These are phyloP conservation scores for Pollachius pollachius DNA, from an alignment of 2,113 vertebrate genomes.

Conservation along the genomic window DNA sequence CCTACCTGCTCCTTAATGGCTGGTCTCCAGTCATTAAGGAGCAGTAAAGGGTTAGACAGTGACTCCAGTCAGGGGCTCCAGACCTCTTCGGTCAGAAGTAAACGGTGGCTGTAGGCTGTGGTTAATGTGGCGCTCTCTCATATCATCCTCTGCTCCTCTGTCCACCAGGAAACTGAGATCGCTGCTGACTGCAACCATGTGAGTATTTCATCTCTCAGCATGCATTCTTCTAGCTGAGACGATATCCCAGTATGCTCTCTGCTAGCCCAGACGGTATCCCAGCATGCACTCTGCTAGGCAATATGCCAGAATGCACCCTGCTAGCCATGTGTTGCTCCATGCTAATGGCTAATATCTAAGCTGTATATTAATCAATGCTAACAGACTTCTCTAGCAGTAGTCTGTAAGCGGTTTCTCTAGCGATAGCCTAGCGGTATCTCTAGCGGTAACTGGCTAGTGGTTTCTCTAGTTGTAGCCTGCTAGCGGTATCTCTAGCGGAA, in stretches of 20 bases:
- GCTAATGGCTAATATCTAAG: neutral
- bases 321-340: neutral
- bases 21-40: no score
- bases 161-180: constrained; percentile 89
- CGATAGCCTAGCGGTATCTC: no score
- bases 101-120: no score
- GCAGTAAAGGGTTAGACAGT: no score
- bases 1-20: no score
- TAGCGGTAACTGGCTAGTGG: neutral
- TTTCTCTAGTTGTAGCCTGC: neutral
- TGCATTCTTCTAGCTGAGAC: neutral
- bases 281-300: neutral
- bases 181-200: constrained; percentile 94
- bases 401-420: neutral
- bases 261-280: neutral
- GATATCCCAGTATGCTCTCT: constrained; percentile 1
- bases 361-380: neutral
- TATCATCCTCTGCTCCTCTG: constrained; percentile 24
- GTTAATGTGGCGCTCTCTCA: no score
- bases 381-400: neutral
- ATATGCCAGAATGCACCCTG: constrained; percentile 6
- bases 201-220: constrained; percentile 72
- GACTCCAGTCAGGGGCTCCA: no score
- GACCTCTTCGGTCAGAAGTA: no score
- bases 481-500: no score